Evolutionary conservation across 2,113 vertebrate genomes (phyloP), one percentile per base, ranked within the genome.

Genomic region (Castor canadensis): DNA sequence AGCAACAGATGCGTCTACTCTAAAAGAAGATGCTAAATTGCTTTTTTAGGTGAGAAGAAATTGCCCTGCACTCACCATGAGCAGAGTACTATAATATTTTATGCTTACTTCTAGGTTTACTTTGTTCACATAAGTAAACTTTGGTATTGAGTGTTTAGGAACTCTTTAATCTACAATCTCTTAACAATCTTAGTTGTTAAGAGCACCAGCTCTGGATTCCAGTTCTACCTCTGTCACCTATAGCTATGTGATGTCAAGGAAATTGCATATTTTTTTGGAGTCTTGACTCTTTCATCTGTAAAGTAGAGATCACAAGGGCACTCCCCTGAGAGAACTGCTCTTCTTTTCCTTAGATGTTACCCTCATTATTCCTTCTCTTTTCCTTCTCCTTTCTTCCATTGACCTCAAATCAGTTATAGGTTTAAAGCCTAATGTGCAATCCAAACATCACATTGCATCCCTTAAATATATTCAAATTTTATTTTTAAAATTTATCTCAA

Each of bases 1-100:
- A 97, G n/a, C 93, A 88, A 64, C 69, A 97, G 80, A 94, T 97
- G 64, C 97, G 96, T 92, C 87, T 96, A 64, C 54, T 67, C 52
- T 95, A 81, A 96, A 94, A 97, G 91, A 89, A 97, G 85, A 96
- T 77, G 87, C 87, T 98, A 94, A 83, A 95, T 95, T 95, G 87
- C 92, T 9, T 30, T 77, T 95, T 71, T n/a, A 93, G 1, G 89
- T 73, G 58, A 79, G 45, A 94, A 89, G 88, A 66, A 84, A 93
- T 88, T 54, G 26, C 86, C 40, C 95, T 82, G 71, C 83, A 90
- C 97, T 93, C 73, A 81, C n/a, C 58, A 0, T 92, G 62, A 85
- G 91, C 86, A 77, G 43, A 87, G 30, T 80, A 67, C 86, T 83
- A 6, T 83, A 76, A 22, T 93, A 56, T 38, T 92, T 96, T 90